Evolutionary conservation across 2,113 vertebrate species (phyloP), one percentile per base, ranked within the genome.

Genomic region (Marmota flaviventris): DNA sequence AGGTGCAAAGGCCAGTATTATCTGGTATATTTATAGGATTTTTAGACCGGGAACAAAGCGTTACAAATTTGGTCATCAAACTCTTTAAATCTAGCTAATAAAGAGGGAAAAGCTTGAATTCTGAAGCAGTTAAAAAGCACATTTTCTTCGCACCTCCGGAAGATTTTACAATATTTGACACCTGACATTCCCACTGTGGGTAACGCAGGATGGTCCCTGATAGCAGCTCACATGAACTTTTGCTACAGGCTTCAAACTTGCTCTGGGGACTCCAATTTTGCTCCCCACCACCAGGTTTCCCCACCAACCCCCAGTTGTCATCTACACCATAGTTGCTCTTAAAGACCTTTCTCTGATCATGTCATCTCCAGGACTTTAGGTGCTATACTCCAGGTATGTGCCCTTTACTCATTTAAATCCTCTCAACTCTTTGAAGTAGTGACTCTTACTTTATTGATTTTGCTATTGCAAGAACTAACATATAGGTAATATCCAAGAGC

Each of bases 1-100:
- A 98, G 98, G 98, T 98, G 98, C 93, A 87, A 78, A 95, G 81
- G 83, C 93, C 96, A 95, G 93, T 96, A 95, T 98, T 93, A 97
- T 89, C 97, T 89, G 95, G 91, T 2, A 0, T 97, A 96, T 96
- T 95, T 97, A 97, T 95, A 97, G 97, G 96, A 94, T 89, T 81
- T 96, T 79, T n/a, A 79, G 72, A 95, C 97, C 97, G 86, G 93
- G 94, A 97, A 97, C 96, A 98, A 97, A 96, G 94, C 96, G 85
- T 95, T 95, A 95, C 42, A 96, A 97, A 97, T 97, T 95, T 96
- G 90, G 95, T 97, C 96, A 97, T 94, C 98, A 98, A 98, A 96
- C 76, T 82, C 97, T 98, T 96, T 53, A 91, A 97, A 96, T 67
- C 84, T 96, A 96, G 58, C 61, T 82, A 72, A 77, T 96, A 94